A percentile compares a stretch with the other conserved stretches of the same genome.
Evolutionary conservation across 1,140 invertebrate species (phyloP).

Genomic region (Rhopalosiphum padi): DNA sequence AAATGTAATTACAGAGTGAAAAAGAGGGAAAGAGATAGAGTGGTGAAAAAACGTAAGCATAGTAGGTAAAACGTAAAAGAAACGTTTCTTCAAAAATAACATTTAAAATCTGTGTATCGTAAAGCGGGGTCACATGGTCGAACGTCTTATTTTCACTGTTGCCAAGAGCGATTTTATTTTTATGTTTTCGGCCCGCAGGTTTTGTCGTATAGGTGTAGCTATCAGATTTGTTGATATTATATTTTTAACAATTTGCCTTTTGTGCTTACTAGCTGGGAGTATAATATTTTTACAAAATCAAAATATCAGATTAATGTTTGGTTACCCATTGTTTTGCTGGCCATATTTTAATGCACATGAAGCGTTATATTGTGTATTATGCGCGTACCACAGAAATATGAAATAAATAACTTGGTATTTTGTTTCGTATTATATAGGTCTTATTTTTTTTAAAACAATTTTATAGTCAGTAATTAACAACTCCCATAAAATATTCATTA

Average conservation of each 20-base stretch:
- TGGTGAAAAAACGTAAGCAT: neutral
- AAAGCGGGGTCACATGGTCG: neutral
- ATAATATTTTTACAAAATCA: neutral
- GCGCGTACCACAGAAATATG: neutral
- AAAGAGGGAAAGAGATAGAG: neutral
- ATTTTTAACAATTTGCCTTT: neutral
- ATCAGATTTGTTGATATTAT: neutral
- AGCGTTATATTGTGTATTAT: neutral
- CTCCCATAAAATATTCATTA: neutral
- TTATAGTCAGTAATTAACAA: neutral
- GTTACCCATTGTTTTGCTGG: neutral
- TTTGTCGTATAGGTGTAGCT: neutral
- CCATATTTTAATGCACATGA: neutral
- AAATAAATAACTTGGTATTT: neutral
- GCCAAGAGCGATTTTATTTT: neutral
- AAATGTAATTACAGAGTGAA: neutral
- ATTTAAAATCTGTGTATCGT: neutral
- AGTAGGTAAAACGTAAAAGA: neutral
- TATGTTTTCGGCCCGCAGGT: neutral
- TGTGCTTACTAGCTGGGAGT: too few relatives aligned
- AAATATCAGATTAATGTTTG: neutral
- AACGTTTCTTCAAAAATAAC: conserved; percentile 21
- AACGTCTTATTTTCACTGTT: neutral
- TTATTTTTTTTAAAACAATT: neutral
- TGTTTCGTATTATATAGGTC: neutral